Evolutionary conservation across 1,140 invertebrate species (phyloP).

Genomic region (Papilio dardanus): DNA sequence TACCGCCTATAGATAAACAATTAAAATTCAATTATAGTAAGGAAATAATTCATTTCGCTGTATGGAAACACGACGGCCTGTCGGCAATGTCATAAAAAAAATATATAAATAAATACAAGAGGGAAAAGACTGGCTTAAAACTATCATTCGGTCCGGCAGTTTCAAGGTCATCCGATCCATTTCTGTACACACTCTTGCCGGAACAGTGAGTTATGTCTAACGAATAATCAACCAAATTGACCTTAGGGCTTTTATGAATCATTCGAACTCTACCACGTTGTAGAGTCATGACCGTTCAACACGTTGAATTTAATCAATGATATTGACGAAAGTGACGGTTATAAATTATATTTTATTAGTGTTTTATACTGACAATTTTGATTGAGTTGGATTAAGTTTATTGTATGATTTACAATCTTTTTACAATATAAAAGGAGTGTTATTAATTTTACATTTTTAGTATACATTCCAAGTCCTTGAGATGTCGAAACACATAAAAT

Average conservation of each 20-base stretch:
- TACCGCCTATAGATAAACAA: background rate
- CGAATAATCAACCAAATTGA: constrained; percentile 22
- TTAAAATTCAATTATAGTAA: background rate
- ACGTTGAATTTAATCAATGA: background rate
- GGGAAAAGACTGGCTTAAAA: constrained; percentile 20
- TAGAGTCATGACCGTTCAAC: constrained; percentile 1
- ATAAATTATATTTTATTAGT: background rate
- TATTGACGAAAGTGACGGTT: background rate
- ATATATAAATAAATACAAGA: constrained; percentile 24
- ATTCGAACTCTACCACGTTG: background rate
- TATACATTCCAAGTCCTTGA: background rate
- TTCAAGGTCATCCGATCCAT: constrained; percentile 36
- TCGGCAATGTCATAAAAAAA: constrained; percentile 11
- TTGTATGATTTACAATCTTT: background rate
- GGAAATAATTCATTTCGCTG: constrained; percentile 17
- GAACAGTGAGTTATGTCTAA: constrained; percentile 13
- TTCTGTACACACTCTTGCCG: constrained; percentile 31
- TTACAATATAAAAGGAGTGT: background rate
- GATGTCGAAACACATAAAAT: background rate
- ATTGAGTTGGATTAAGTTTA: background rate
- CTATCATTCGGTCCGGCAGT: constrained; percentile 36
- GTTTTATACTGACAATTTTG: background rate
- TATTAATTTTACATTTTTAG: background rate
- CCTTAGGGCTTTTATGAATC: constrained; percentile 27
- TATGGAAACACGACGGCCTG: background rate